Evolutionary conservation across 2,797 vertebrate species (phyloP).

Genomic region (Propithecus perrieri): DNA sequence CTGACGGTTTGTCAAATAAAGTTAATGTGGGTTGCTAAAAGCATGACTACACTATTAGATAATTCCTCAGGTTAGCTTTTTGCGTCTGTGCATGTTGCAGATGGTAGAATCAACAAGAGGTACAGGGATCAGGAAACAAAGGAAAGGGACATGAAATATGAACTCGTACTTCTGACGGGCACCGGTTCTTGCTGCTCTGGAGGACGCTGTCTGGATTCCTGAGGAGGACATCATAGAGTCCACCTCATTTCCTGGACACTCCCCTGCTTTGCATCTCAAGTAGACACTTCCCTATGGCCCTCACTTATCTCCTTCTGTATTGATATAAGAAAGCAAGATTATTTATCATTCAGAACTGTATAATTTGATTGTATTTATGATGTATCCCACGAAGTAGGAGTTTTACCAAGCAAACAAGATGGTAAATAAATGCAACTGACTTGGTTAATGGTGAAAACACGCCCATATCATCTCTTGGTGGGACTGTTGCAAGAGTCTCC

Average conservation of each 20-base stretch:
- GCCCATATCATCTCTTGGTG: neutral
- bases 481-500: neutral
- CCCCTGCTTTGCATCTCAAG: neutral
- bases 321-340: neutral
- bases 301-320: neutral
- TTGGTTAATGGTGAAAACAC: neutral
- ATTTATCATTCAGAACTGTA: neutral
- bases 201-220: neutral
- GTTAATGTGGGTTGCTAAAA: conserved; percentile 59
- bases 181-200: neutral
- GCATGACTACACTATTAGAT: conserved; percentile 63
- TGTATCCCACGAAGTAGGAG: neutral
- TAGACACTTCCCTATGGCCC: neutral
- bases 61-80: conserved; percentile 64
- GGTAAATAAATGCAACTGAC: neutral
- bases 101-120: conserved; percentile 62
- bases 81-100: conserved; percentile 15
- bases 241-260: neutral
- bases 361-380: neutral
- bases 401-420: neutral
- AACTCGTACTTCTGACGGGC: neutral
- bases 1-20: conserved; percentile 69
- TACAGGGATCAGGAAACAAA: conserved; percentile 25
- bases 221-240: neutral
- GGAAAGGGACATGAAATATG: conserved; percentile 9